Percentiles rank a stretch among this genome's conserved stretches.
Evolutionary conservation across 2,888 invertebrate genomes (phyloP).

Genomic region (Archips crataeganus): DNA sequence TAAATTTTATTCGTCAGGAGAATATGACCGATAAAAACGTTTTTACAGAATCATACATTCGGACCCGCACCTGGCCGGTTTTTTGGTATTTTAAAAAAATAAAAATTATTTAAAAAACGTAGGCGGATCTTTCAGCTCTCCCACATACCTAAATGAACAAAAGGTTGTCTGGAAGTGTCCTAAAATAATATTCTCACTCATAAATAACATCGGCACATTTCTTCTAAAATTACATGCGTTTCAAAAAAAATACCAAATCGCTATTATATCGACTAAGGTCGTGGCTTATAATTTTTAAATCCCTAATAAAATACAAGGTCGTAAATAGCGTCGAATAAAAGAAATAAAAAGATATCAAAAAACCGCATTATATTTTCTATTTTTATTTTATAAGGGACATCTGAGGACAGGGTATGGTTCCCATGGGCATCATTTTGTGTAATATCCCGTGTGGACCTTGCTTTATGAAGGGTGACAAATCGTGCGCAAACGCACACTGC

Average conservation of each 20-base stretch:
- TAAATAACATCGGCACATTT: conserved; percentile 21
- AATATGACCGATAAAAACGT: no score
- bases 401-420: conserved; percentile 64
- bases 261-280: conserved; percentile 43
- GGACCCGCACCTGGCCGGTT: no score
- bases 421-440: conserved; percentile 76
- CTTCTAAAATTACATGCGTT: conserved; percentile 5
- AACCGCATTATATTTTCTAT: conserved; percentile 31
- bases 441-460: conserved; percentile 55
- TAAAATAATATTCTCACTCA: conserved; percentile 34
- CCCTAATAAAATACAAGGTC: conserved; percentile 45
- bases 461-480: conserved; percentile 60
- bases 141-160: neutral
- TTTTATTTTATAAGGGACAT: conserved; percentile 36
- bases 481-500: conserved; percentile 52
- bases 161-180: conserved; percentile 22
- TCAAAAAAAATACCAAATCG: conserved; percentile 4
- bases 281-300: conserved; percentile 43
- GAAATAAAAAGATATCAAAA: conserved; percentile 32
- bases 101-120: neutral
- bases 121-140: conserved; percentile 3
- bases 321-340: conserved; percentile 35
- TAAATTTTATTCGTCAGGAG: no score
- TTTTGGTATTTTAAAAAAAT: no score
- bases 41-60: no score